These are phyloP conservation scores for Chiloscyllium plagiosum DNA, from an alignment of 2,113 vertebrate species.

Conservation along the genomic window DNA sequence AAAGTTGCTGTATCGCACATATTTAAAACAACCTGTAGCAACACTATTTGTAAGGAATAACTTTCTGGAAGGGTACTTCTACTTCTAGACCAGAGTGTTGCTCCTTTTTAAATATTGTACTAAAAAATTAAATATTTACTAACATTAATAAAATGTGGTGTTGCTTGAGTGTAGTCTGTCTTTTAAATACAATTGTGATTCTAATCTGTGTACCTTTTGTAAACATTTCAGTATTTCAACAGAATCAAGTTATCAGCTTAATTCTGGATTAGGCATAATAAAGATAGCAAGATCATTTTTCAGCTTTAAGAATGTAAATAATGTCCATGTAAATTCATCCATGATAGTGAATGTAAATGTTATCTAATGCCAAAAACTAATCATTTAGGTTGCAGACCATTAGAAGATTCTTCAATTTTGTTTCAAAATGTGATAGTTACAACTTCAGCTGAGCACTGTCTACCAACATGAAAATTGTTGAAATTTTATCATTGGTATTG, in stretches of 20 bases:
- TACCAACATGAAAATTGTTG: neutral
- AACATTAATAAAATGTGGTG: conserved; percentile 14
- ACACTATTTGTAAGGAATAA: neutral
- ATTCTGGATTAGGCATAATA: neutral
- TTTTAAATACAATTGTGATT: neutral
- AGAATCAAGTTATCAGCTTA: neutral
- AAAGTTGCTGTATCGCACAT: conserved; percentile 9
- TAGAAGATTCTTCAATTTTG: neutral
- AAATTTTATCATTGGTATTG: neutral
- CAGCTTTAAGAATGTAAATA: neutral
- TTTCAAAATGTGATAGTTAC: neutral
- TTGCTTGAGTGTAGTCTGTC: neutral
- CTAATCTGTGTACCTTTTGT: neutral
- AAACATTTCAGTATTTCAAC: neutral
- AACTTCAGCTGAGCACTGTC: neutral
- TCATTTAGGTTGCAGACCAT: neutral
- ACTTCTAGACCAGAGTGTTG: neutral
- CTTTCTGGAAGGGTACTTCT: neutral
- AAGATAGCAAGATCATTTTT: neutral
- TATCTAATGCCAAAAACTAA: neutral
- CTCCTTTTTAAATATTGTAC: conserved; percentile 2
- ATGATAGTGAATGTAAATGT: neutral
- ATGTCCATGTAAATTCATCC: neutral
- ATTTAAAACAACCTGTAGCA: neutral
- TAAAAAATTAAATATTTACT: conserved; percentile 10